Percentiles rank a stretch among this genome's conserved stretches.
Evolutionary conservation across 1,140 invertebrate genomes (phyloP).

Genomic region (Lordiphosa mommai): DNA sequence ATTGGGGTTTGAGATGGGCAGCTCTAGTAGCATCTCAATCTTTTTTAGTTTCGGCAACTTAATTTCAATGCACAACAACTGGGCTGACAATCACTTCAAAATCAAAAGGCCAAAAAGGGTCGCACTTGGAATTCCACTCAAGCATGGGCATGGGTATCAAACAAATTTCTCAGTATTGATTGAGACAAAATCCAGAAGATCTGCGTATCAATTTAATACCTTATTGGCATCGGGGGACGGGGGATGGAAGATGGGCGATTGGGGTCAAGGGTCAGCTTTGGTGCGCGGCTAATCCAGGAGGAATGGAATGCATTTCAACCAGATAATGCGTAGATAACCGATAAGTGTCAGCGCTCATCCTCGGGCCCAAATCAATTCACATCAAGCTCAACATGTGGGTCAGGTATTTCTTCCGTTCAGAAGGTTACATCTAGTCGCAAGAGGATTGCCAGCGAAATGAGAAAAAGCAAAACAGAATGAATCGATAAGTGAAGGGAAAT

Average conservation of each 20-base stretch:
- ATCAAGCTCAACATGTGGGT: no score
- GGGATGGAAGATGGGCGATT: background rate
- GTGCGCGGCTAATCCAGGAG: constrained; percentile 1
- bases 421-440: no score
- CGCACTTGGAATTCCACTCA: constrained; percentile 7
- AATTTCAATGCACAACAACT: constrained; percentile 6
- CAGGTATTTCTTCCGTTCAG: no score
- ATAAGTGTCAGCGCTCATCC: background rate
- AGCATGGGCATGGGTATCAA: constrained; percentile 37
- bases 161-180: constrained; percentile 53
- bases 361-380: background rate
- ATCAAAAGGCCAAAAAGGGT: constrained; percentile 37
- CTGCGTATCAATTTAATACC: constrained; percentile 59
- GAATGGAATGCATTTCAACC: constrained; percentile 2
- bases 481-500: no score
- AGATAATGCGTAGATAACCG: constrained; percentile 2
- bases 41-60: constrained; percentile 10
- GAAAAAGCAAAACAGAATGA: no score
- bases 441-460: no score
- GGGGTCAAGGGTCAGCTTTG: constrained; percentile 1
- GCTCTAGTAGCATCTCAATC: constrained; percentile 12
- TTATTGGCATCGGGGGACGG: constrained; percentile 17
- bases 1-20: constrained; percentile 6
- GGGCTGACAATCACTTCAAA: constrained; percentile 19
- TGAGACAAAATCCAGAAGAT: constrained; percentile 45